phyloP scores from a whole-genome alignment of 2,113 vertebrate species.

The Menidia beryllina region DNA sequence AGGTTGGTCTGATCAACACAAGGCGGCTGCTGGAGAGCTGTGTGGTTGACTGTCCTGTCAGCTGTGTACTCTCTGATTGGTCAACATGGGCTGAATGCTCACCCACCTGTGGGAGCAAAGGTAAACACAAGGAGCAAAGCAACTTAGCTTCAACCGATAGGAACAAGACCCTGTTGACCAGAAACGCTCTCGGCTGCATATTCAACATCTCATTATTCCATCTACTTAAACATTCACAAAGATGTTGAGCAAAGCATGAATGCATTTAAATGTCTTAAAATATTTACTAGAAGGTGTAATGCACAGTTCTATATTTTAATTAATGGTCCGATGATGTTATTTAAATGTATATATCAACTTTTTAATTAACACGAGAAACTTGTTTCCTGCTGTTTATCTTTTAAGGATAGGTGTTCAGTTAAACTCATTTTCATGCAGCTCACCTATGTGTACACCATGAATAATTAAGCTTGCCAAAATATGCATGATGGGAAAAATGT shows the following conservation, averaged over 20 bases:
- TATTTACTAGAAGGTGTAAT: conserved; percentile 55
- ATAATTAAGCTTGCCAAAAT: conserved; percentile 65
- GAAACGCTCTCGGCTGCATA: conserved; percentile 18
- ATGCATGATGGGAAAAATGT: conserved; percentile 45
- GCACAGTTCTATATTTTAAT: conserved; percentile 45
- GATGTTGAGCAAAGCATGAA: conserved; percentile 61
- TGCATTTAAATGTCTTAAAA: conserved; percentile 73
- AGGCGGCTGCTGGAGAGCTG: conserved; percentile 82
- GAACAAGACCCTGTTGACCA: conserved; percentile 20
- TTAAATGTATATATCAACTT: conserved; percentile 25
- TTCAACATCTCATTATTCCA: conserved; percentile 52
- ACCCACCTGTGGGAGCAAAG: conserved; percentile 88
- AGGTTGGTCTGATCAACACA: conserved; percentile 83
- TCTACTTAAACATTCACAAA: conserved; percentile 31
- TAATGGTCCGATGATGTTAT: conserved; percentile 37
- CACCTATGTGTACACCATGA: conserved; percentile 43
- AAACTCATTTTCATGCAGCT: conserved; percentile 16
- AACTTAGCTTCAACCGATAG: neutral
- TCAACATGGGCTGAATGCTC: conserved; percentile 92
- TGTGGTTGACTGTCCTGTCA: conserved; percentile 88
- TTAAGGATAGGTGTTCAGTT: conserved; percentile 40
- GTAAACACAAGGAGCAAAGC: conserved; percentile 74
- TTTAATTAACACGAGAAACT: conserved; percentile 39
- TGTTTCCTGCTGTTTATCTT: conserved; percentile 34
- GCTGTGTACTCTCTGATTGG: conserved; percentile 92